Evolutionary conservation across 1,140 invertebrate genomes (phyloP).

Genomic region (Chionoecetes opilio): DNA sequence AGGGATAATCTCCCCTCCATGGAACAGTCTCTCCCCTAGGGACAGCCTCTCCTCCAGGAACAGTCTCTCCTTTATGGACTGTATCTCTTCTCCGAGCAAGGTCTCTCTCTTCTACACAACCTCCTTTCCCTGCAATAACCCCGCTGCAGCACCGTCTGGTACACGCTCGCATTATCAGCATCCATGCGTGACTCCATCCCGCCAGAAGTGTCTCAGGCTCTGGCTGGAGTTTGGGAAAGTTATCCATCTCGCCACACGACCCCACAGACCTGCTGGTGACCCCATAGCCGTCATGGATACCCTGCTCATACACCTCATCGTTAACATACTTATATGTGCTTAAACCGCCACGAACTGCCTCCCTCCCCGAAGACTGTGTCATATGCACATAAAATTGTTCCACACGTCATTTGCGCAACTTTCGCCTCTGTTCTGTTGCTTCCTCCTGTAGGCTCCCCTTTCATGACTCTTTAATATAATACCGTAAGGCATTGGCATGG

Average conservation of each 20-base stretch:
- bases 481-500: no score
- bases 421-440: no score
- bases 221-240: slow-evolving; percentile 2
- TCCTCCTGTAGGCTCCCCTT: no score
- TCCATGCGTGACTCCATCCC: slow-evolving; percentile 4
- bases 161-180: background rate
- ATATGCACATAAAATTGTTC: slow-evolving; percentile 22
- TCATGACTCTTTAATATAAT: no score
- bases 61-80: background rate
- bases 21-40: no score
- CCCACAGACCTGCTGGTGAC: background rate
- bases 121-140: background rate
- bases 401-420: background rate
- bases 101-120: no score
- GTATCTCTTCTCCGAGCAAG: no score
- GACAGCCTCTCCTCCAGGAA: background rate
- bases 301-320: background rate
- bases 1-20: no score
- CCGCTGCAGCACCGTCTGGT: no score
- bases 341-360: background rate
- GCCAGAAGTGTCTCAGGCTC: background rate
- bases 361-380: background rate
- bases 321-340: slow-evolving; percentile 19
- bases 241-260: background rate
- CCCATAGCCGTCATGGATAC: background rate